Conservation (phyloP, 2,797 vertebrate genomes). For the Paedocypris micromegethes region DNA sequence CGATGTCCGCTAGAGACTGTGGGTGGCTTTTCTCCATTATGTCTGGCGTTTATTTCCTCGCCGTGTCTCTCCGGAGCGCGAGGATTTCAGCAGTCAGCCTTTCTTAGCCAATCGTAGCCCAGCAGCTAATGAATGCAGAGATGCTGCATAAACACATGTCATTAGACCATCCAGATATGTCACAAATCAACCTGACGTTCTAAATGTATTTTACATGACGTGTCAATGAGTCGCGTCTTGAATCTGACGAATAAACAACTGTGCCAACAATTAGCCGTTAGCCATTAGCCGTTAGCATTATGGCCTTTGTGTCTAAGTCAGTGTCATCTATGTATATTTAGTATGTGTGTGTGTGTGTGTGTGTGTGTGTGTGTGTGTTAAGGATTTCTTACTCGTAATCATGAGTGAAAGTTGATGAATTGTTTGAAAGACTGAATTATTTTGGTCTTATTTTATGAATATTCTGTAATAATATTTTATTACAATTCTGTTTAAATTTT, state of each 20-base stretch:
- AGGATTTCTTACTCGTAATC: background rate
- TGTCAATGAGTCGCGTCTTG: constrained; percentile 15
- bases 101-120: constrained; percentile 16
- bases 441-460: too few relatives aligned
- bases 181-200: constrained; percentile 35
- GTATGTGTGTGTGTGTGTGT: too few relatives aligned
- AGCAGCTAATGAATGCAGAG: constrained; percentile 24
- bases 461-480: too few relatives aligned
- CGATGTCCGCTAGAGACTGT: constrained; percentile 7
- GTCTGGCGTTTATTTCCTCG: constrained; percentile 20
- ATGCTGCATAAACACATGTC: constrained; percentile 32
- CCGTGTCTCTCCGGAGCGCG: constrained; percentile 14
- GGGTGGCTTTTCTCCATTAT: constrained; percentile 23
- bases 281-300: too few relatives aligned
- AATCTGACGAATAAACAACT: too few relatives aligned
- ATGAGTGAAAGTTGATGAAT: background rate
- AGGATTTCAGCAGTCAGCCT: constrained; percentile 16
- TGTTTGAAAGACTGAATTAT: too few relatives aligned
- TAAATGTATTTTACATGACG: constrained; percentile 13
- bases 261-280: too few relatives aligned
- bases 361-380: background rate
- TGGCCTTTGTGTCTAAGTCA: too few relatives aligned
- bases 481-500: too few relatives aligned
- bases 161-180: constrained; percentile 39
- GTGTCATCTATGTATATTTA: too few relatives aligned